A percentile compares a stretch with the other conserved stretches of the same genome.
phyloP scores from a whole-genome alignment of 2,797 vertebrate genomes.

The Gymnothorax javanicus region DNA sequence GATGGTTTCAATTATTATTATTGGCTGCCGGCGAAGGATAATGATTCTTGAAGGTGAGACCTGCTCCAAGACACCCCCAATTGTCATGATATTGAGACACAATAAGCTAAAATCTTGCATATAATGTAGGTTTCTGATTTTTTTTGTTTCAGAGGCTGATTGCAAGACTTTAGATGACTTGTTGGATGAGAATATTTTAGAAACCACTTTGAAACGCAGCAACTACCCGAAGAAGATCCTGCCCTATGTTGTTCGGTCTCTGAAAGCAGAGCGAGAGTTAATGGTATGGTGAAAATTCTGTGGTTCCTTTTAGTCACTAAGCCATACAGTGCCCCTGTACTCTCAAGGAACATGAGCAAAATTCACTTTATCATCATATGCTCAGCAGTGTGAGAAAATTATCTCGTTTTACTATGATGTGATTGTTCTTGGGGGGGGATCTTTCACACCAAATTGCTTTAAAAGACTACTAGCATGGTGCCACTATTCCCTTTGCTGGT shows the following conservation, averaged over 20 bases:
- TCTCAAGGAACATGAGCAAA: neutral
- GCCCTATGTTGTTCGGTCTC: slow-evolving; percentile 71
- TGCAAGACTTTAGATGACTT: slow-evolving; percentile 75
- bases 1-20: neutral
- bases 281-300: slow-evolving; percentile 71
- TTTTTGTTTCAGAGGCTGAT: slow-evolving; percentile 61
- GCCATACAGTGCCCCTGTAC: neutral
- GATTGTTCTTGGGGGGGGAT: neutral
- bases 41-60: neutral
- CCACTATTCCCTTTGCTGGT: too few relatives aligned
- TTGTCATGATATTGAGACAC: neutral
- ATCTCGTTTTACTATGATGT: neutral
- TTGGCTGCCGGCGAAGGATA: neutral
- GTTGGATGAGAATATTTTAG: slow-evolving; percentile 85
- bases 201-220: slow-evolving; percentile 78
- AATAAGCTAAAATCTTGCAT: neutral
- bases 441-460: neutral
- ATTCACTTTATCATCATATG: neutral
- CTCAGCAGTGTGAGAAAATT: neutral
- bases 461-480: too few relatives aligned
- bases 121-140: neutral
- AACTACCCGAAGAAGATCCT: slow-evolving; percentile 81
- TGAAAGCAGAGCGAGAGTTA: slow-evolving; percentile 82
- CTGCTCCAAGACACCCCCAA: neutral
- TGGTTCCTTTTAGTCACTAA: neutral